These are phyloP conservation scores for Papilio demoleus DNA, from an alignment of 2,888 invertebrate genomes.

Conservation along the genomic window DNA sequence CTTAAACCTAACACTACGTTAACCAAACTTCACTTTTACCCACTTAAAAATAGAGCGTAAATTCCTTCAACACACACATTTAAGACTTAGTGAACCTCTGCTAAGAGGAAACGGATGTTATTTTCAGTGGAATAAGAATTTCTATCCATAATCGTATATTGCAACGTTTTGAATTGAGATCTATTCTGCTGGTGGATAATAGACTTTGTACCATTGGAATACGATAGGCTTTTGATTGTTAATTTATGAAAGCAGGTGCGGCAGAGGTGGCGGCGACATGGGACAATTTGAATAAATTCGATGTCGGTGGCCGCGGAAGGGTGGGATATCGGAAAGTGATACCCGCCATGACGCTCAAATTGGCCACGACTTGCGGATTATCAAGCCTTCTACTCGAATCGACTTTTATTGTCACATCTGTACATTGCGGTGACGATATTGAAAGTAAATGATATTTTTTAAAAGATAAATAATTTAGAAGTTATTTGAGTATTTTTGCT, in stretches of 20 bases:
- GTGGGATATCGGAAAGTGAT: slow-evolving; percentile 74
- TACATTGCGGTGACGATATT: background rate
- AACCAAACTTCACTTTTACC: slow-evolving; percentile 44
- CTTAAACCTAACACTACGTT: slow-evolving; percentile 48
- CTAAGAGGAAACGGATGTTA: slow-evolving; percentile 78
- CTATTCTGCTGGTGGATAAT: slow-evolving; percentile 43
- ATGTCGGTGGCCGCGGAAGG: slow-evolving; percentile 65
- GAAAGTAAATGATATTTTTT: background rate
- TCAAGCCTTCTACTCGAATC: slow-evolving; percentile 54
- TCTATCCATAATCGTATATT: slow-evolving; percentile 73
- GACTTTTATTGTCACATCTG: slow-evolving; percentile 42
- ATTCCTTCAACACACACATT: slow-evolving; percentile 40
- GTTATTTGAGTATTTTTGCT: background rate
- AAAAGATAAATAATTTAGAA: background rate
- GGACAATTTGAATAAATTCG: slow-evolving; percentile 82
- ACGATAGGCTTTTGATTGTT: slow-evolving; percentile 51
- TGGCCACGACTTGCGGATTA: slow-evolving; percentile 64
- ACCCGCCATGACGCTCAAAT: slow-evolving; percentile 70
- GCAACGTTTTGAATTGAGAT: slow-evolving; percentile 66
- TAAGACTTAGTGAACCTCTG: slow-evolving; percentile 66
- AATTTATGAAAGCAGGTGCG: slow-evolving; percentile 64
- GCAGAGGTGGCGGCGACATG: slow-evolving; percentile 70
- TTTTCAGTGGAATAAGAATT: slow-evolving; percentile 81
- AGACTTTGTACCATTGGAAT: slow-evolving; percentile 6
- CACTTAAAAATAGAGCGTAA: slow-evolving; percentile 40